Percentiles rank a stretch among this genome's conserved stretches.
Evolutionary conservation across 1,140 invertebrate genomes (phyloP).

Genomic region (Drosophila kurseongensis): DNA sequence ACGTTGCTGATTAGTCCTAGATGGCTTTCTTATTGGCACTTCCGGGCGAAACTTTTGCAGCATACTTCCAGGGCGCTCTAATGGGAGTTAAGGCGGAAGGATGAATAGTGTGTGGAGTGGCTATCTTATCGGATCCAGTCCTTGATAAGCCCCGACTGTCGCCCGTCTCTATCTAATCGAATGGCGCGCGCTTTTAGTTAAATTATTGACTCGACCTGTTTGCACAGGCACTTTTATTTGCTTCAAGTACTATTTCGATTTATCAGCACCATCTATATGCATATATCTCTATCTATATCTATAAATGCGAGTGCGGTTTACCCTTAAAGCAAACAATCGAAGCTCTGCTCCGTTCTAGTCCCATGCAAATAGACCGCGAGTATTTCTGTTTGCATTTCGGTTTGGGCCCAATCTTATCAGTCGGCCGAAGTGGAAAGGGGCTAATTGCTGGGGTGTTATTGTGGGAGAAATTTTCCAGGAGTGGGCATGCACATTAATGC

Average conservation of each 20-base stretch:
- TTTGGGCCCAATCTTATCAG: constrained; percentile 53
- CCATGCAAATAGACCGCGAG: constrained; percentile 54
- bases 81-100: constrained; percentile 2
- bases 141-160: constrained; percentile 40
- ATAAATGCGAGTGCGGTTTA: constrained; percentile 31
- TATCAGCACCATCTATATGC: constrained; percentile 44
- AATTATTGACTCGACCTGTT: constrained; percentile 65
- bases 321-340: constrained; percentile 47
- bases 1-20: constrained; percentile 50
- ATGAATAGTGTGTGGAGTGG: neutral
- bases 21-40: constrained; percentile 66
- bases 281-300: constrained; percentile 38
- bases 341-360: constrained; percentile 43
- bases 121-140: constrained; percentile 42
- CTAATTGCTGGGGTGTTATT: constrained; percentile 1
- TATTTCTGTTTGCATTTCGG: constrained; percentile 53
- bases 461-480: constrained; percentile 11
- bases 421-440: constrained; percentile 6
- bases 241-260: constrained; percentile 48
- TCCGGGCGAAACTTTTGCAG: constrained; percentile 55
- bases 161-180: constrained; percentile 64
- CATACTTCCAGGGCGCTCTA: constrained; percentile 40
- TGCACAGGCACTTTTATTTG: constrained; percentile 53
- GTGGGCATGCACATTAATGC: constrained; percentile 30
- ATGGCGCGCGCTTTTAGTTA: constrained; percentile 50